Percentiles rank a stretch among this genome's conserved stretches.
phyloP scores from a whole-genome alignment of 2,113 vertebrate species.

The Neoarius graeffei region DNA sequence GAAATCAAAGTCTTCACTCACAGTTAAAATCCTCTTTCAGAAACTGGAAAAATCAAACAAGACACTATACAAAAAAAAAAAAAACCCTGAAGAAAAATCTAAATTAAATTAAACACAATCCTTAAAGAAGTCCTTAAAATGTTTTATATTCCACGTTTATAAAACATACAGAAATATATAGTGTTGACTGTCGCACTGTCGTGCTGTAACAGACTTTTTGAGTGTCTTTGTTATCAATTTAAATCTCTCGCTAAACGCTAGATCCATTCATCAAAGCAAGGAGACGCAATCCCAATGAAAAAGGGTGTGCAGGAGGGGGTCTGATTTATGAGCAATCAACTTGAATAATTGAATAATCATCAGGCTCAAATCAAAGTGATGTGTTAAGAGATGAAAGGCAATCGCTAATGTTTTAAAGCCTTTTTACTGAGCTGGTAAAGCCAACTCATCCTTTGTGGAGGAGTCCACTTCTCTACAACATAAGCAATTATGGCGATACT shows the following conservation, averaged over 20 bases:
- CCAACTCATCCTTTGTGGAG: background rate
- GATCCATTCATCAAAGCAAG: background rate
- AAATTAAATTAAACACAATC: too few relatives aligned
- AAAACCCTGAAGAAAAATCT: background rate
- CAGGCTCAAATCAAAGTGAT: background rate
- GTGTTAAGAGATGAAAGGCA: constrained; percentile 15
- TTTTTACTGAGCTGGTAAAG: background rate
- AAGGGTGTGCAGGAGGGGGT: background rate
- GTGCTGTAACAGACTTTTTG: background rate
- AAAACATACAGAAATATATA: background rate
- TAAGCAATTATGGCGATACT: background rate
- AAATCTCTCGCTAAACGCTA: background rate
- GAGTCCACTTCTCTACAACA: background rate
- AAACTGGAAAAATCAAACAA: background rate
- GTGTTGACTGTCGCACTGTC: background rate
- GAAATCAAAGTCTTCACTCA: background rate
- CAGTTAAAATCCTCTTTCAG: background rate
- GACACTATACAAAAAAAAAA: background rate
- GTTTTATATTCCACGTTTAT: background rate
- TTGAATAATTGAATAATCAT: constrained; percentile 17
- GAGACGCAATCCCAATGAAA: background rate
- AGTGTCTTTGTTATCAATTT: background rate
- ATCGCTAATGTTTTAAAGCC: background rate
- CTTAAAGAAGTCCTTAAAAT: background rate
- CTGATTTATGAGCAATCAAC: background rate